Evolutionary conservation across 2,113 vertebrate genomes (phyloP), one percentile per base, ranked within the genome.

Genomic region (Bambusicola thoracicus): DNA sequence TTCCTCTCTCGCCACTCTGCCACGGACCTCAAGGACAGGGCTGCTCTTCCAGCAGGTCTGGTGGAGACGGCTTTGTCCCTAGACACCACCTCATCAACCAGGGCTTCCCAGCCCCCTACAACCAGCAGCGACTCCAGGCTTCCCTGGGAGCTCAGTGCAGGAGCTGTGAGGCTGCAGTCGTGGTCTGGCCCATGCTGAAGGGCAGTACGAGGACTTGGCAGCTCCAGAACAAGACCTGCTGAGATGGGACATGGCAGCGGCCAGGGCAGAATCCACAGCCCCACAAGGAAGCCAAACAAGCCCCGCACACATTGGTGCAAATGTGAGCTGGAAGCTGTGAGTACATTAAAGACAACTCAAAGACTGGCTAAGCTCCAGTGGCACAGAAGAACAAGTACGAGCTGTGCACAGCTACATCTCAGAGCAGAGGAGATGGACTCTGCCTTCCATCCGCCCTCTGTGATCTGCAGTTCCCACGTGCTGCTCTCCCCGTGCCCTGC

Each of bases 171-270:
- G 48, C 20, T 41, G 38, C 27, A 51, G 59, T 27, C 36, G 11
- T 8, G 59, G 36, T 20, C 27, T 13, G 15, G 29, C 30, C 38
- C 44, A 4, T 49, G 44, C 12, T 24, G 22, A 38, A 13, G 55
- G n/a, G 18, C 17, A 30, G 53, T 30, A 22, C 7, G 11, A 49
- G 20, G 36, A 40, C 59, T 51, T 51, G 12, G 36, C 59, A 22
- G 41, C 29, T 25, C 24, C 13, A 38, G 38, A 51, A 32, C 38
- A 20, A 78, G 68, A 53, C 41, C 79, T 17, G 36, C 17, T 13
- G 48, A 36, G 38, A 13, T 3, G 22, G 36, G 25, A 77, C n/a
- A 20, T 0, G 5, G 32, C 43, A 34, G 66, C 0, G 0, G 48
- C 49, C 46, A 58, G 36, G 38, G 53, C 70, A 59, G n/a, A 59